These are phyloP conservation scores for Calliphora vomitoria DNA, from an alignment of 2,888 invertebrate genomes.

Conservation along the genomic window DNA sequence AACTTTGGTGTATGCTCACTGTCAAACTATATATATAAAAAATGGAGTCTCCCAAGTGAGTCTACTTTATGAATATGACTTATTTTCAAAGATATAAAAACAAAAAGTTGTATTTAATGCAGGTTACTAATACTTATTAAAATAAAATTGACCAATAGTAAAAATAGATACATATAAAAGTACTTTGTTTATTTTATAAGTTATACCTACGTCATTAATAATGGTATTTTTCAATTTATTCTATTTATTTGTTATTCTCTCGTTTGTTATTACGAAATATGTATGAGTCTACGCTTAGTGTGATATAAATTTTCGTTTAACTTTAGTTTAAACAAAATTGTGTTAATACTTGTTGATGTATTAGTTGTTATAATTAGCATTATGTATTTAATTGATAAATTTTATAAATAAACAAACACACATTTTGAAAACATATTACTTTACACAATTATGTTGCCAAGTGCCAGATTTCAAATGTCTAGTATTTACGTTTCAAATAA, in stretches of 20 bases:
- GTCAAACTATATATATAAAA: too few species aligned
- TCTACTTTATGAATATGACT: too few species aligned
- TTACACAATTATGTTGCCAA: slow-evolving; percentile 13
- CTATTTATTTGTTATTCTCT: not conserved
- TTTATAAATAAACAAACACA: not conserved
- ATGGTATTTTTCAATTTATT: not conserved
- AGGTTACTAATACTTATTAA: slow-evolving; percentile 2
- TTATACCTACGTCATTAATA: slow-evolving; percentile 1
- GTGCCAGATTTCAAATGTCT: not conserved
- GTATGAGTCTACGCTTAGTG: not conserved
- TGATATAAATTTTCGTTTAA: not conserved
- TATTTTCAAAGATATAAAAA: not conserved
- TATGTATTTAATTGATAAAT: slow-evolving; percentile 32
- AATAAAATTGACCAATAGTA: not conserved
- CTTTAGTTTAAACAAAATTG: not conserved
- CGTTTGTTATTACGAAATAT: not conserved
- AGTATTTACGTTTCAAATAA: not conserved
- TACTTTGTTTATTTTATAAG: not conserved
- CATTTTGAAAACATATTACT: not conserved
- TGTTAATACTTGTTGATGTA: slow-evolving; percentile 5
- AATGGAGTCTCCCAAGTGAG: too few species aligned
- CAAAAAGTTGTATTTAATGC: not conserved
- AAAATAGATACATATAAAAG: not conserved
- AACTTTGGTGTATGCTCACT: too few species aligned
- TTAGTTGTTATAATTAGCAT: slow-evolving; percentile 31